These are phyloP conservation scores for Pteria penguin DNA, from an alignment of 2,888 invertebrate species.

Conservation along the genomic window DNA sequence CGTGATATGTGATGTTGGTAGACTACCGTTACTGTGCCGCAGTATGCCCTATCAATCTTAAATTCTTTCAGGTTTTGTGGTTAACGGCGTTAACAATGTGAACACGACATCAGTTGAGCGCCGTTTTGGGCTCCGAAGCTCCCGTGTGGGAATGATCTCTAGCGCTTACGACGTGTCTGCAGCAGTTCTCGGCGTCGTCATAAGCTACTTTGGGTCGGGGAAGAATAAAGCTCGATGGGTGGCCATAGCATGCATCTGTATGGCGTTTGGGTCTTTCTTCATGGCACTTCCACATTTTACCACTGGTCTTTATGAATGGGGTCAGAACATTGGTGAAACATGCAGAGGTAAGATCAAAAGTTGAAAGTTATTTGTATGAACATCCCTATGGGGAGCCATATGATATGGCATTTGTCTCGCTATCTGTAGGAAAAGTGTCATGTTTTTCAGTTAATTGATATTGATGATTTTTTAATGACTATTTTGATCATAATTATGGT, in stretches of 20 bases:
- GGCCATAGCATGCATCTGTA: conserved; percentile 87
- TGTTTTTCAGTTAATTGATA: too few species aligned
- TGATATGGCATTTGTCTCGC: too few species aligned
- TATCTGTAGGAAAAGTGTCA: too few species aligned
- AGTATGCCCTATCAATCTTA: too few species aligned
- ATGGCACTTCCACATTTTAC: conserved; percentile 91
- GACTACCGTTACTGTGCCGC: too few species aligned
- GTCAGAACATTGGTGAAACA: conserved; percentile 53
- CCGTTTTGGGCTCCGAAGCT: conserved; percentile 74
- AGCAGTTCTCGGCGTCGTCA: conserved; percentile 71
- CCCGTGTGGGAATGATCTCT: conserved; percentile 74
- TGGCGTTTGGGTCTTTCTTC: conserved; percentile 85
- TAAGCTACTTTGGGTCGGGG: conserved; percentile 69
- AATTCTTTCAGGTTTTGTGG: conserved; percentile 72
- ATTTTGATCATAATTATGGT: too few species aligned
- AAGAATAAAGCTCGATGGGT: conserved; percentile 84
- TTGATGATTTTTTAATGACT: too few species aligned
- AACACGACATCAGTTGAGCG: conserved; percentile 75
- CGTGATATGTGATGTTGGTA: too few species aligned
- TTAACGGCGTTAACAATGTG: conserved; percentile 77
- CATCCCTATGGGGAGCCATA: too few species aligned
- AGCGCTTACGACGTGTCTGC: conserved; percentile 77
- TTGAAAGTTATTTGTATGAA: too few species aligned
- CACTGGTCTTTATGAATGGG: conserved; percentile 84
- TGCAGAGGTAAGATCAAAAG: conserved; percentile 48